These are phyloP conservation scores for Plutella xylostella DNA, from an alignment of 2,888 invertebrate species.

Conservation along the genomic window DNA sequence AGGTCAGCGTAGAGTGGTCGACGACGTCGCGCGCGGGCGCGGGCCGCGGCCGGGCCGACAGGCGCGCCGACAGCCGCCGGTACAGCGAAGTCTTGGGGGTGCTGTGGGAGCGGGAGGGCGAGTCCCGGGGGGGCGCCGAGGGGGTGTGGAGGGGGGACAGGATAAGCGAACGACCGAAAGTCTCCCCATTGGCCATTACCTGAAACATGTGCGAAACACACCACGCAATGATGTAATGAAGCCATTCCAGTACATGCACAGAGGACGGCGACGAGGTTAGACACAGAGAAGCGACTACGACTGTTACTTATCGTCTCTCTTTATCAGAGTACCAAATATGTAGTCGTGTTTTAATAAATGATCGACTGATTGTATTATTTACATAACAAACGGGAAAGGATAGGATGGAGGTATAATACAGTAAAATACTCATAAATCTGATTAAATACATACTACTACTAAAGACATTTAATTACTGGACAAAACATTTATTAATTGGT, in stretches of 20 bases:
- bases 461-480: no score
- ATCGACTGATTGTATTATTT: conserved; percentile 2
- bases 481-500: no score
- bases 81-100: conserved; percentile 61
- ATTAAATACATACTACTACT: no score
- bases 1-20: conserved; percentile 23
- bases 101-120: conserved; percentile 52
- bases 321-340: no score
- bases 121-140: conserved; percentile 40
- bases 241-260: conserved; percentile 68
- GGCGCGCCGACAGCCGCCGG: conserved; percentile 57
- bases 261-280: conserved; percentile 53
- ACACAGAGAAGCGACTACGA: conserved; percentile 44
- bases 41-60: conserved; percentile 41
- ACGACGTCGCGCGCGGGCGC: conserved; percentile 41
- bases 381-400: not conserved
- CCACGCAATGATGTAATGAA: conserved; percentile 71
- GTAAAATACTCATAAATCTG: no score
- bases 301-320: no score
- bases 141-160: conserved; percentile 54
- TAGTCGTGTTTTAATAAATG: no score
- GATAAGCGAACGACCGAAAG: conserved; percentile 74
- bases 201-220: conserved; percentile 75
- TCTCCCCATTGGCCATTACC: conserved; percentile 77
- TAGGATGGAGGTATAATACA: no score